phyloP scores from a whole-genome alignment of 2,888 invertebrate species.

The Galerucella calmariensis region DNA sequence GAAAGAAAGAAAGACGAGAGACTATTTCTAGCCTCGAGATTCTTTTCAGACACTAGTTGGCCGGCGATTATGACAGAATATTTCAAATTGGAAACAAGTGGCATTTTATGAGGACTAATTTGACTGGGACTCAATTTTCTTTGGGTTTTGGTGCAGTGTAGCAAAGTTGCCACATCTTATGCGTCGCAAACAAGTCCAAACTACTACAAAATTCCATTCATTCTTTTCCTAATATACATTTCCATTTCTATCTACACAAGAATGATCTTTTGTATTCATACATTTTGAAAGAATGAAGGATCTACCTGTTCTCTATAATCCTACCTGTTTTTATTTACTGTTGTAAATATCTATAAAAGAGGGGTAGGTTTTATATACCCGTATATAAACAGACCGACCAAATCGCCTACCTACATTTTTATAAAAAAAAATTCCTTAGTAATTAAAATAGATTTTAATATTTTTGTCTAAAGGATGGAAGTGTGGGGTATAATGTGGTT shows the following conservation, averaged over 20 bases:
- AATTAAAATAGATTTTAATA: neutral
- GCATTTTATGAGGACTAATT: too few species aligned
- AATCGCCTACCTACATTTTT: too few species aligned
- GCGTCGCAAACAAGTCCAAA: neutral
- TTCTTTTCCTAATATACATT: neutral
- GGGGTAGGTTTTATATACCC: slow-evolving; percentile 18
- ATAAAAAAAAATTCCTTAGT: too few species aligned
- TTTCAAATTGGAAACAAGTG: too few species aligned
- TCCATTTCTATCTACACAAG: slow-evolving; percentile 1
- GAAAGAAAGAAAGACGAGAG: too few species aligned
- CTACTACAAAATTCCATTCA: neutral
- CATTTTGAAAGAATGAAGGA: slow-evolving; percentile 21
- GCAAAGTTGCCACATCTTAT: neutral
- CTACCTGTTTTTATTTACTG: slow-evolving; percentile 20
- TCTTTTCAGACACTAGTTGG: too few species aligned
- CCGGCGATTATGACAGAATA: too few species aligned
- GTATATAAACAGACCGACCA: neutral
- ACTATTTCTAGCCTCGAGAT: too few species aligned
- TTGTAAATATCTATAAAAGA: slow-evolving; percentile 21
- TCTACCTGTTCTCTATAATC: slow-evolving; percentile 20
- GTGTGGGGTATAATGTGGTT: too few species aligned
- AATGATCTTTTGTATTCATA: neutral
- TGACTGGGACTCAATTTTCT: too few species aligned
- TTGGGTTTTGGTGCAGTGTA: too few species aligned
- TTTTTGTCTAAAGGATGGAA: too few species aligned